Conservation (phyloP, 2,888 invertebrate species). For the Tuta absoluta region DNA sequence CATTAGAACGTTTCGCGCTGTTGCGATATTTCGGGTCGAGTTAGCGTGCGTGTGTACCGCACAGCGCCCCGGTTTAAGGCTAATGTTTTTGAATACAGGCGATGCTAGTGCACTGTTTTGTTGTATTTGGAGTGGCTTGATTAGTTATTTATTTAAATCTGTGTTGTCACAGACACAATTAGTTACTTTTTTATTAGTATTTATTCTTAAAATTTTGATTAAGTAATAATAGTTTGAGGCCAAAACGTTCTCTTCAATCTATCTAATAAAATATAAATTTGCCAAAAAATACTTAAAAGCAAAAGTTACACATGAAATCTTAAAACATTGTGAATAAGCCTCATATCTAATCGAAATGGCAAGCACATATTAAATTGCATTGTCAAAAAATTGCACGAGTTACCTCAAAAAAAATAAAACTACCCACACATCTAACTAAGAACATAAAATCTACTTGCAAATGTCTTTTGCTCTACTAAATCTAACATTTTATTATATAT, state of each 20-base stretch:
- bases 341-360: slow-evolving; percentile 13
- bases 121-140: background rate
- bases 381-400: slow-evolving; percentile 16
- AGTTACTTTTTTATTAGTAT: background rate
- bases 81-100: slow-evolving; percentile 20
- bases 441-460: slow-evolving; percentile 20
- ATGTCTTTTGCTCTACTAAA: slow-evolving; percentile 21
- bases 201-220: too few relatives aligned
- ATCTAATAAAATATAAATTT: slow-evolving; percentile 7
- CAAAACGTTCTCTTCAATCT: background rate
- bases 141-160: background rate
- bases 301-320: slow-evolving; percentile 5
- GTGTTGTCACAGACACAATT: background rate
- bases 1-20: slow-evolving; percentile 76
- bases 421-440: slow-evolving; percentile 18
- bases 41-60: slow-evolving; percentile 41
- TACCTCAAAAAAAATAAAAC: slow-evolving; percentile 17
- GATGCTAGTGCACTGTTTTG: slow-evolving; percentile 44
- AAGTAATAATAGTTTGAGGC: slow-evolving; percentile 2
- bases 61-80: slow-evolving; percentile 34
- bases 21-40: slow-evolving; percentile 52
- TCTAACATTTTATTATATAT: slow-evolving; percentile 34
- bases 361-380: slow-evolving; percentile 7
- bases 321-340: slow-evolving; percentile 5
- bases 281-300: background rate